Percentiles rank a stretch among this genome's conserved stretches.
Evolutionary conservation across 2,797 vertebrate genomes (phyloP).

Genomic region (Cuculus canorus): DNA sequence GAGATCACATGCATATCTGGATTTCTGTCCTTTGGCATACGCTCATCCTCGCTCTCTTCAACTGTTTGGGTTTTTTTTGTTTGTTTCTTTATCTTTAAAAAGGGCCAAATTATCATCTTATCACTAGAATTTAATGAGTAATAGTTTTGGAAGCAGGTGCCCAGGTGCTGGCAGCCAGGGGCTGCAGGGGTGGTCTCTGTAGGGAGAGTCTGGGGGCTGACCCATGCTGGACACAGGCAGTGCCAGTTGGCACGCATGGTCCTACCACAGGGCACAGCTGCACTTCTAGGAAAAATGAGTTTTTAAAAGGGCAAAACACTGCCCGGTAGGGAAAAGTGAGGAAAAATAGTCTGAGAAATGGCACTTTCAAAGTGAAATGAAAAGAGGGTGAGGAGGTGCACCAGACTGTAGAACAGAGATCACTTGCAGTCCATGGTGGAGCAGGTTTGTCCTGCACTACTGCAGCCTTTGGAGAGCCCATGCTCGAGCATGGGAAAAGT

Average conservation of each 20-base stretch:
- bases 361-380: not conserved
- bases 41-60: not conserved
- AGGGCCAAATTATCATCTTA: not conserved
- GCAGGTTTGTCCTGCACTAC: not conserved
- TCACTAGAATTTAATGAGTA: not conserved
- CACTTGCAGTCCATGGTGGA: not conserved
- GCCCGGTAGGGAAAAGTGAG: not conserved
- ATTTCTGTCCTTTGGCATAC: not conserved
- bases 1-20: rapidly evolving
- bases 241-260: not conserved
- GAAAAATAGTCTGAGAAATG: not conserved
- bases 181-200: not conserved
- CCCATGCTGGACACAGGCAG: rapidly evolving
- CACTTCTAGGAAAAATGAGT: not conserved
- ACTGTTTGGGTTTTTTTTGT: not conserved
- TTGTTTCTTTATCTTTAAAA: not conserved
- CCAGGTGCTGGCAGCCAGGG: not conserved
- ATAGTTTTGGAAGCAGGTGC: too few relatives aligned
- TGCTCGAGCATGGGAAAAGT: rapidly evolving
- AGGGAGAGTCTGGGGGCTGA: not conserved
- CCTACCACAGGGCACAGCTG: not conserved
- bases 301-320: not conserved
- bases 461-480: not conserved
- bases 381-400: not conserved
- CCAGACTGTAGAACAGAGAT: not conserved